Evolutionary conservation across 2,113 vertebrate genomes (phyloP), one percentile per base, ranked within the genome.

Genomic region (Oostethus manadensis): DNA sequence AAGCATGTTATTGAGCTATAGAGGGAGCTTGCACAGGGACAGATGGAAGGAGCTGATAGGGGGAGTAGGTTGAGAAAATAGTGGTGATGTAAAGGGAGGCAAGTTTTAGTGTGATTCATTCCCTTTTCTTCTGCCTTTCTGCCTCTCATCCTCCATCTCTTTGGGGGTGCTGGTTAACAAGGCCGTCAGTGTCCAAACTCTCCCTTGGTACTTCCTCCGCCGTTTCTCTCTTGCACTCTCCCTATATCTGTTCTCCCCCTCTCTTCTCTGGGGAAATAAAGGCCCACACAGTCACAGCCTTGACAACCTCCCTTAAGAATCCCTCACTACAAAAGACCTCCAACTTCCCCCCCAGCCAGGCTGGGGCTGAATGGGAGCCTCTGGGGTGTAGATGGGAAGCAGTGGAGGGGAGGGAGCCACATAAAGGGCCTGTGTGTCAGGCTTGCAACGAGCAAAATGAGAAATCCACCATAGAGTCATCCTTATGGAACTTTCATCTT

Each of bases 221-320:
- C 49, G 3, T 66, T 73, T 85, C 84, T 70, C 68, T 78, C 60
- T 74, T 76, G 66, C 78, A 55, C 74, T 73, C 79, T 82, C 69
- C 61, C 73, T 84, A 82, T 72, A 74, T 83, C 82, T 74, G 65
- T 70, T 67, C 70, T 60, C 68, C 66, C 76, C 71, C 68, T 70
- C 64, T 71, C 74, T 79, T 76, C 73, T 80, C 73, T 68, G 43
- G 61, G 65, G 76, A 84, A 87, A 81, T 83, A 89, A 87, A 86
- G 79, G 81, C 82, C 76, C 83, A 89, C 88, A 91, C 90, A 91
- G 89, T 89, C 79, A 58, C 81, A 80, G 89, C 88, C 83, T 89
- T 88, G 86, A 91, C 84, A 88, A 79, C 77, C 73, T 84, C 82
- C 82, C 79, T 81, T 85, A 84, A 88, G 84, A 87, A 84, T 80